Evolutionary conservation across 2,888 invertebrate species (phyloP).

Genomic region (Acronicta leporina): DNA sequence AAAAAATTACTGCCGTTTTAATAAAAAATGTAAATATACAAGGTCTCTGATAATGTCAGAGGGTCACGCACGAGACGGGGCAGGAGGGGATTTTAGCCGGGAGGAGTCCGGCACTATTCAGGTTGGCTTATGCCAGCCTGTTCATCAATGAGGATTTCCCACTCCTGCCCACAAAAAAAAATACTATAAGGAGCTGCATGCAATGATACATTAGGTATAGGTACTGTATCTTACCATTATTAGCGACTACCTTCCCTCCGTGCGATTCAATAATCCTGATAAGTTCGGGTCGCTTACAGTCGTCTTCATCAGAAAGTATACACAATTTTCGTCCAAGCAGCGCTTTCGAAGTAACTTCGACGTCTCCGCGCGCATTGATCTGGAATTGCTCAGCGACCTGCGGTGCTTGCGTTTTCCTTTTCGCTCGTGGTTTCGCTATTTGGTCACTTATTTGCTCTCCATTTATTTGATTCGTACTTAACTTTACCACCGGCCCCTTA

Average conservation of each 20-base stretch:
- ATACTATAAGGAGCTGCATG: too few relatives aligned
- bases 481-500: constrained; percentile 73
- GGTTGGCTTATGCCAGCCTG: too few relatives aligned
- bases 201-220: too few relatives aligned
- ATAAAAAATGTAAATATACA: too few relatives aligned
- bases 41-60: too few relatives aligned
- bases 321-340: constrained; percentile 72
- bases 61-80: too few relatives aligned
- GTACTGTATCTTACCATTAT: constrained; percentile 65
- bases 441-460: constrained; percentile 62
- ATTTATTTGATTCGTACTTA: constrained; percentile 71
- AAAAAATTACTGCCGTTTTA: too few relatives aligned
- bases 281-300: constrained; percentile 70
- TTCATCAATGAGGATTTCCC: too few relatives aligned
- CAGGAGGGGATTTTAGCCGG: too few relatives aligned
- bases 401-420: constrained; percentile 62
- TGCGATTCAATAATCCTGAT: constrained; percentile 73
- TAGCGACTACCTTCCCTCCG: constrained; percentile 76
- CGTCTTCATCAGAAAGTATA: constrained; percentile 77
- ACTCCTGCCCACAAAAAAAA: too few relatives aligned
- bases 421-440: constrained; percentile 58
- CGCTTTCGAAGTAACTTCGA: constrained; percentile 70
- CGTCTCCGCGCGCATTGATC: constrained; percentile 53
- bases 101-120: too few relatives aligned
- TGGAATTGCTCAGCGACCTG: constrained; percentile 75